These are phyloP conservation scores for Allolobophora icterica DNA, from an alignment of 2,888 invertebrate species.

Conservation along the genomic window DNA sequence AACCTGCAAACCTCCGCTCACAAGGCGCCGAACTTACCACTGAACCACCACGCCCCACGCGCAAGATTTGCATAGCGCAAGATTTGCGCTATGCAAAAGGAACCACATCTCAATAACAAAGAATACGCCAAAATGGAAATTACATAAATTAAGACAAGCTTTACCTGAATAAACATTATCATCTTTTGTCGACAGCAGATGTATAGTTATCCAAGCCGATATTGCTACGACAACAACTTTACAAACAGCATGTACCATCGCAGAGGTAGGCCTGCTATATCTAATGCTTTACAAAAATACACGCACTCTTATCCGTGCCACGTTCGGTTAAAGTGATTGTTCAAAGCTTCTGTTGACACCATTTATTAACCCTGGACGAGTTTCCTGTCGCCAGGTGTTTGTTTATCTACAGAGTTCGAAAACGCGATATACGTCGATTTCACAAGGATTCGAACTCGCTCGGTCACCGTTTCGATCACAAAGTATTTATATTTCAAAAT, in stretches of 20 bases:
- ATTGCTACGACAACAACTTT: not conserved
- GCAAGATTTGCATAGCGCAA: too few species aligned
- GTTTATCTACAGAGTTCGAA: too few species aligned
- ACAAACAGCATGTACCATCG: not conserved
- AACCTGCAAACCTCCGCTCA: too few species aligned
- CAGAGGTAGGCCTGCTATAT: too few species aligned
- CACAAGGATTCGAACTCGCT: not conserved
- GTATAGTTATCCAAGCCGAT: not conserved
- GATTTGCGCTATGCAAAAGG: too few species aligned
- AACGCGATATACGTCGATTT: not conserved
- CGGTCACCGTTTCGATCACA: not conserved
- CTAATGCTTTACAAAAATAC: not conserved
- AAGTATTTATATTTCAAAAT: too few species aligned
- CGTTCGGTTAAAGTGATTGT: not conserved
- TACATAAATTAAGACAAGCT: not conserved
- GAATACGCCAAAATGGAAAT: not conserved
- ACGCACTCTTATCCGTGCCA: not conserved
- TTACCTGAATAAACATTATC: not conserved
- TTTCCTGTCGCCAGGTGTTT: too few species aligned
- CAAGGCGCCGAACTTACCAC: too few species aligned
- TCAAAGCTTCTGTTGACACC: not conserved
- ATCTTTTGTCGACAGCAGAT: not conserved
- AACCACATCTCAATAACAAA: not conserved
- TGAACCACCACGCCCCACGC: too few species aligned
- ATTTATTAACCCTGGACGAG: not conserved